These are phyloP conservation scores for Athene noctua DNA, from an alignment of 2,113 vertebrate species.

Conservation along the genomic window DNA sequence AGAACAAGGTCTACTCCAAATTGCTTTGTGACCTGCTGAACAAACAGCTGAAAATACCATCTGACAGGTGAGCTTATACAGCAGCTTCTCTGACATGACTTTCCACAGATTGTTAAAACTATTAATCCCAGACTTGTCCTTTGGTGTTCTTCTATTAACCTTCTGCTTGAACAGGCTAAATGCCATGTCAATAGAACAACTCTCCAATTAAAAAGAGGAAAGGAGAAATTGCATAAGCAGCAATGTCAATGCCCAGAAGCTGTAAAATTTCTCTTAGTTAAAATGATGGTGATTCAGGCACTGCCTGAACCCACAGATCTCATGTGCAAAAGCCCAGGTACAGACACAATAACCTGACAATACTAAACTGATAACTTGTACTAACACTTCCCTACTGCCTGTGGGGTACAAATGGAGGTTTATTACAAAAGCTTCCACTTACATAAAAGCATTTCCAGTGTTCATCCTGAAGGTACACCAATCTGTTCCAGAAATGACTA, in stretches of 20 bases:
- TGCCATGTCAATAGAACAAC: neutral
- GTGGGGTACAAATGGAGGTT: neutral
- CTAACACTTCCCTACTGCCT: neutral
- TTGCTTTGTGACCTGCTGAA: slow-evolving; percentile 81
- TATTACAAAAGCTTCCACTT: neutral
- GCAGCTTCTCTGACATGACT: neutral
- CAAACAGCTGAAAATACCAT: slow-evolving; percentile 79
- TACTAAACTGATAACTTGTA: neutral
- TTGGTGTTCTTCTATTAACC: neutral
- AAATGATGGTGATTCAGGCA: neutral
- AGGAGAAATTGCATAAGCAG: neutral
- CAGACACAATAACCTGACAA: neutral
- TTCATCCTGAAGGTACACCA: neutral
- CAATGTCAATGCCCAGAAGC: neutral
- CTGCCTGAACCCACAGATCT: neutral
- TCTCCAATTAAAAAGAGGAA: neutral
- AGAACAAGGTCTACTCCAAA: slow-evolving; percentile 83
- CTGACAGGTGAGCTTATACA: slow-evolving; percentile 72
- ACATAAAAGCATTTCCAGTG: neutral
- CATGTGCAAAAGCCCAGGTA: neutral
- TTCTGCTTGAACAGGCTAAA: neutral
- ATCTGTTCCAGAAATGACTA: neutral
- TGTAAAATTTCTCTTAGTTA: neutral
- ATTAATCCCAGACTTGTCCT: neutral
- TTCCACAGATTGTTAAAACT: neutral